These are phyloP conservation scores for Pammene fasciana DNA, from an alignment of 2,888 invertebrate genomes.

Conservation along the genomic window DNA sequence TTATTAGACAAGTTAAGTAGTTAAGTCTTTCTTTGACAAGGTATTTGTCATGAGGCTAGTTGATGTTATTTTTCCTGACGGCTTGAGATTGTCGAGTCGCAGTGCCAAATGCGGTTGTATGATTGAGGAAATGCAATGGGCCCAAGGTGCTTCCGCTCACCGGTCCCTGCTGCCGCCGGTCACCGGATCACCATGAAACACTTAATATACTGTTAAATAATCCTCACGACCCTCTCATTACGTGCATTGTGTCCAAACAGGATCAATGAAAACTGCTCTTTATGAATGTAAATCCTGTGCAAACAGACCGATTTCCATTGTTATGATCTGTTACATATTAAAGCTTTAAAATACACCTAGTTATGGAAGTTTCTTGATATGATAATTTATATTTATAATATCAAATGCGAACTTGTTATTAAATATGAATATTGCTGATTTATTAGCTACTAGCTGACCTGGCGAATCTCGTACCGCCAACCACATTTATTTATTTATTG, in stretches of 20 bases:
- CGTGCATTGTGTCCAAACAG: too few relatives aligned
- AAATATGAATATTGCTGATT: too few relatives aligned
- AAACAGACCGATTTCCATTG: too few relatives aligned
- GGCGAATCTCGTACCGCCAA: too few relatives aligned
- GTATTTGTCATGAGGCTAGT: neutral
- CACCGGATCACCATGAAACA: slow-evolving; percentile 31
- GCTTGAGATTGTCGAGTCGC: neutral
- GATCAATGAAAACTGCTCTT: too few relatives aligned
- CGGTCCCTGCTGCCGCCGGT: slow-evolving; percentile 43
- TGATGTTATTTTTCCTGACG: neutral
- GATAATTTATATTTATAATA: neutral
- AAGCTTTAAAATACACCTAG: too few relatives aligned
- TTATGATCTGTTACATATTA: too few relatives aligned
- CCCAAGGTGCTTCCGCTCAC: slow-evolving; percentile 57
- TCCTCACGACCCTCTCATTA: neutral
- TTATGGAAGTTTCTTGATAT: neutral
- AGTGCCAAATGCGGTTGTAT: slow-evolving; percentile 3
- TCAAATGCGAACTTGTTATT: too few relatives aligned
- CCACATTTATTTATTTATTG: too few relatives aligned
- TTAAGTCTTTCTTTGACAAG: neutral
- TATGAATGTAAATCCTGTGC: neutral
- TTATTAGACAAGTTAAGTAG: neutral
- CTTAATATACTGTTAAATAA: slow-evolving; percentile 3
- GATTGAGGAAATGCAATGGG: slow-evolving; percentile 46
- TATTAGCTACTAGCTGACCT: too few relatives aligned